Conservation (phyloP, 2,113 vertebrate species). For the Myxocyprinus asiaticus region DNA sequence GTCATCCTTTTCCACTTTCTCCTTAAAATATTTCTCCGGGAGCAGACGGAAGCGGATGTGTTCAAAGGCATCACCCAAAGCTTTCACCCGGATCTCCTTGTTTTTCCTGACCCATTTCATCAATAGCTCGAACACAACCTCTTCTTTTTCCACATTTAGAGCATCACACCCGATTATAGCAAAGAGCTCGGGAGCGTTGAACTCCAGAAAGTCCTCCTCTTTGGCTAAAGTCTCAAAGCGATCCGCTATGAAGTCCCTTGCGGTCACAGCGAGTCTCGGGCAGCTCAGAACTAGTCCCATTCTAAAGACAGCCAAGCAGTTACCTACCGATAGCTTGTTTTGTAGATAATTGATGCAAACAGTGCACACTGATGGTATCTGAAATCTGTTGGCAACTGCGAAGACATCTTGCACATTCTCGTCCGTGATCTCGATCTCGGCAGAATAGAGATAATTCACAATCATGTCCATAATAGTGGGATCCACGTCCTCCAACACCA, state of each 20-base stretch:
- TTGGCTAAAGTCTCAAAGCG: constrained; percentile 84
- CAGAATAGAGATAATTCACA: constrained; percentile 93
- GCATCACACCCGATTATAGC: constrained; percentile 88
- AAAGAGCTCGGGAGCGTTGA: constrained; percentile 88
- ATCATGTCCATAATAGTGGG: constrained; percentile 84
- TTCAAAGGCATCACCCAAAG: constrained; percentile 87
- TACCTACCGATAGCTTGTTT: constrained; percentile 84
- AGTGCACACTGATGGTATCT: constrained; percentile 96
- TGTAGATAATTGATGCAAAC: constrained; percentile 94
- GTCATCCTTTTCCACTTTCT: constrained; percentile 94
- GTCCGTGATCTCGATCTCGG: constrained; percentile 93
- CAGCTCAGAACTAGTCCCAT: constrained; percentile 88
- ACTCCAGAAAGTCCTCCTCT: constrained; percentile 89
- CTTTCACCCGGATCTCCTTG: constrained; percentile 87
- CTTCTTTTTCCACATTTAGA: constrained; percentile 92
- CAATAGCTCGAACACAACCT: constrained; percentile 87
- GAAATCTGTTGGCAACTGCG: constrained; percentile 88
- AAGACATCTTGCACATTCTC: constrained; percentile 94
- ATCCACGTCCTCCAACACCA: constrained; percentile 88
- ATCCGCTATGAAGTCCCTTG: constrained; percentile 90
- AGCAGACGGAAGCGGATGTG: constrained; percentile 93
- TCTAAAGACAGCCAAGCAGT: constrained; percentile 90
- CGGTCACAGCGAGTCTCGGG: constrained; percentile 85
- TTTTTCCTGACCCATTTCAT: constrained; percentile 92
- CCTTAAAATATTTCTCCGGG: constrained; percentile 93